These are phyloP conservation scores for Cryptocheilus praepositus DNA, from an alignment of 2,888 invertebrate species.

Conservation along the genomic window DNA sequence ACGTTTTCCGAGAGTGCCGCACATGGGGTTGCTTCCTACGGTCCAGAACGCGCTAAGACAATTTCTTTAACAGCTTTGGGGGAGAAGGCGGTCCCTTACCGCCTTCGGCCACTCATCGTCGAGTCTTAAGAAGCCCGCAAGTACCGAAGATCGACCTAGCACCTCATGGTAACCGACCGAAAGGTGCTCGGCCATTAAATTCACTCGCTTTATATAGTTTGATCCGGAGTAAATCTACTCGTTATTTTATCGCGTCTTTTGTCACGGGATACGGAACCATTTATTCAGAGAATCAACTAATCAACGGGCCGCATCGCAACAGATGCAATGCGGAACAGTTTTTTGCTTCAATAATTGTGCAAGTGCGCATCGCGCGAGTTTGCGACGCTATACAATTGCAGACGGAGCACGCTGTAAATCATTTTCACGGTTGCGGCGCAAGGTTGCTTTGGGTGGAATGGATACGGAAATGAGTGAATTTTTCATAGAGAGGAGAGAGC, in stretches of 20 bases:
- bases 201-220: conserved; percentile 20
- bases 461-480: conserved; percentile 18
- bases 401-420: no score
- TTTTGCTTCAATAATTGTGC: no score
- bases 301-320: no score
- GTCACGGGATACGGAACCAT: no score
- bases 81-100: conserved; percentile 39
- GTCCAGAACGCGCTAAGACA: conserved; percentile 46
- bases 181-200: conserved; percentile 40
- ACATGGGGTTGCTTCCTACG: conserved; percentile 21
- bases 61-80: conserved; percentile 52
- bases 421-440: no score
- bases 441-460: neutral
- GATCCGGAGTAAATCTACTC: no score
- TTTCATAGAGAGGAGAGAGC: conserved; percentile 26
- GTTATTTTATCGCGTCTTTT: no score
- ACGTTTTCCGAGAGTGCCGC: conserved; percentile 28
- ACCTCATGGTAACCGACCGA: conserved; percentile 27
- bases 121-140: conserved; percentile 40
- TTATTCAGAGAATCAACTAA: no score
- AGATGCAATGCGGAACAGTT: no score
- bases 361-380: no score
- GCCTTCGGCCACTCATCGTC: conserved; percentile 50
- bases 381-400: no score
- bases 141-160: conserved; percentile 38